Conservation (phyloP, 2,797 vertebrate species). For the Lagocephalus sceleratus region DNA sequence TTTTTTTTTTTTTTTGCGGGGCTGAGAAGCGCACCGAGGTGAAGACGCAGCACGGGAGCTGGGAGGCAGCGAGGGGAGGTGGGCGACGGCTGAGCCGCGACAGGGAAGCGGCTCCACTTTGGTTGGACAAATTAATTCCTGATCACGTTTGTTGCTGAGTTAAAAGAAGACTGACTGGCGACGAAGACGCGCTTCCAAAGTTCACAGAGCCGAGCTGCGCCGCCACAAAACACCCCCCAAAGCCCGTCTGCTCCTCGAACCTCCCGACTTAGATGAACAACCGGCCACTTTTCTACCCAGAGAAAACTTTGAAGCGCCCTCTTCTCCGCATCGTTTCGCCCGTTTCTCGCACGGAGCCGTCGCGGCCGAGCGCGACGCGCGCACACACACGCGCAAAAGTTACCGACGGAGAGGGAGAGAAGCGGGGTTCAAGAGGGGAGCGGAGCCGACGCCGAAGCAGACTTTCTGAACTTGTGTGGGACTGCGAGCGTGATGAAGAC, state of each 20-base stretch:
- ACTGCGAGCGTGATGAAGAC: conserved; percentile 45
- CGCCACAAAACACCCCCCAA: conserved; percentile 7
- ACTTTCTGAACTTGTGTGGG: conserved; percentile 24
- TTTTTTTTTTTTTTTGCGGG: neutral
- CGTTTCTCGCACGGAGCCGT: conserved; percentile 23
- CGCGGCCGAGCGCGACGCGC: conserved; percentile 15
- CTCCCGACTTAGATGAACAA: conserved; percentile 30
- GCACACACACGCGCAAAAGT: conserved; percentile 19
- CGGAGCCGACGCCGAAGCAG: conserved; percentile 39
- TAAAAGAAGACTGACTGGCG: conserved; percentile 14
- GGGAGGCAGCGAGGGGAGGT: conserved; percentile 34
- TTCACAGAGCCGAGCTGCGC: conserved; percentile 52
- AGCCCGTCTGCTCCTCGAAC: conserved; percentile 34
- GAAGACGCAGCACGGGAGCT: conserved; percentile 50
- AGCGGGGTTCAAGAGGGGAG: conserved; percentile 20
- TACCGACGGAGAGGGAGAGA: conserved; percentile 26
- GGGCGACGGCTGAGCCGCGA: conserved; percentile 27
- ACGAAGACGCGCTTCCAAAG: conserved; percentile 45
- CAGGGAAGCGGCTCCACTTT: conserved; percentile 17
- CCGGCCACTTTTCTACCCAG: conserved; percentile 35
- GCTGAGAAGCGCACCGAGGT: conserved; percentile 55
- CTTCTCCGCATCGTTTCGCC: conserved; percentile 33
- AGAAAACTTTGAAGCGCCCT: conserved; percentile 10
- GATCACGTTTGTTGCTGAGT: conserved; percentile 1
- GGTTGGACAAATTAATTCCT: conserved; percentile 30